Evolutionary conservation across 2,888 invertebrate genomes (phyloP), one percentile per base, ranked within the genome.

Genomic region (Leptura quadrifasciata): DNA sequence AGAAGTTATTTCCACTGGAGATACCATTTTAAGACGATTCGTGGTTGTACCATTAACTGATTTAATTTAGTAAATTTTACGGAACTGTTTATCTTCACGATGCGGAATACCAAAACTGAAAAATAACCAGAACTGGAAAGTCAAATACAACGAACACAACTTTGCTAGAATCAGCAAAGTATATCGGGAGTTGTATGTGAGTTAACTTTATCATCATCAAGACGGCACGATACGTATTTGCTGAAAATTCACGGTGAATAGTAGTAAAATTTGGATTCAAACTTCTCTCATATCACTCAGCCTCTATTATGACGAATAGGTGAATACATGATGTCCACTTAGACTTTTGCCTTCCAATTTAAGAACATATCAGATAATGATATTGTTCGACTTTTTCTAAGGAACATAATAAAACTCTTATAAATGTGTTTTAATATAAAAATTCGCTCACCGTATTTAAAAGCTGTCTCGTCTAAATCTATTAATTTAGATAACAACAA

Each of bases 61-160:
- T 57, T 55, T 27, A 68, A 68, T 24, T 68, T 31, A 35, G 12
- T 10, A 18, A 17, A 27, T 67, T 55, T 5, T 27, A 57, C n/a
- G n/a, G 9, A 20, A 20, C 35, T 39, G 39, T 63, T 63, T 39
- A 63, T 47, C 47, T 47, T 47, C n/a, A 12, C 5, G 15, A 0
- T n/a, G n/a, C 0, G 4, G 2, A 27, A 10, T 5, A 60, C 24
- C 31, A 60, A 27, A 18, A 31, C 31, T 24, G 57, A 68, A 68
- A 54, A 27, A 68, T 57, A 15, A 57, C 24, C 12, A 47, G 20
- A 52, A 64, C 17, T 9, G 1, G 24, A 67, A 67, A 68, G 55
- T 68, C 54, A 68, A 68, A 68, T 68, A 68, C 55, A 20, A 35
- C 20, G 31, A 54, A 55, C 10, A 9, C 2, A 68, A 55, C 18